Evolutionary conservation across 2,113 vertebrate genomes (phyloP).

Genomic region (Mormoops blainvillei): DNA sequence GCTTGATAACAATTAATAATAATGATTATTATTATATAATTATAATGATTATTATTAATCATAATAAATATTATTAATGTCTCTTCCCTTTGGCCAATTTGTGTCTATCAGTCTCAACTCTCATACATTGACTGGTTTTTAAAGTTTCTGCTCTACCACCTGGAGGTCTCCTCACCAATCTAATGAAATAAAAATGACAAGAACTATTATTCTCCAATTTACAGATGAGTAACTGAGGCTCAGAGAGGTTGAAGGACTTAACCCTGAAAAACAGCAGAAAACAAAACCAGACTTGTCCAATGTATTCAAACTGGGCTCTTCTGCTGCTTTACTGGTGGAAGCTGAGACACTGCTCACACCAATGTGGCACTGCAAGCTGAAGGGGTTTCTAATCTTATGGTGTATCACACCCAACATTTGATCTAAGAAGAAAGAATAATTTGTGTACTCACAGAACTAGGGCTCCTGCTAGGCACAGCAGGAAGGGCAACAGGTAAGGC

Average conservation of each 20-base stretch:
- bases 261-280: not conserved
- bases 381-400: not conserved
- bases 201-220: not conserved
- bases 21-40: not conserved
- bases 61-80: not conserved
- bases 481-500: slow-evolving; percentile 83
- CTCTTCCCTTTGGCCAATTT: not conserved
- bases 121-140: not conserved
- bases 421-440: not conserved
- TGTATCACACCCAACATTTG: not conserved
- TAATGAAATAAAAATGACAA: not conserved
- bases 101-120: not conserved
- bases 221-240: not conserved
- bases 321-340: not conserved
- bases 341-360: not conserved
- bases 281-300: not conserved
- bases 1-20: not conserved
- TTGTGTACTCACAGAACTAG: slow-evolving; percentile 75
- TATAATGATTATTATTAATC: not conserved
- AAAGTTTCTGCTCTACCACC: not conserved
- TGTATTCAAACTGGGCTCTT: not conserved
- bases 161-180: not conserved
- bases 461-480: slow-evolving; percentile 40
- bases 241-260: not conserved
- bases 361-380: not conserved